A percentile compares a stretch with the other conserved stretches of the same genome.
Evolutionary conservation across 2,888 invertebrate genomes (phyloP).

Genomic region (Acrobasis repandana): DNA sequence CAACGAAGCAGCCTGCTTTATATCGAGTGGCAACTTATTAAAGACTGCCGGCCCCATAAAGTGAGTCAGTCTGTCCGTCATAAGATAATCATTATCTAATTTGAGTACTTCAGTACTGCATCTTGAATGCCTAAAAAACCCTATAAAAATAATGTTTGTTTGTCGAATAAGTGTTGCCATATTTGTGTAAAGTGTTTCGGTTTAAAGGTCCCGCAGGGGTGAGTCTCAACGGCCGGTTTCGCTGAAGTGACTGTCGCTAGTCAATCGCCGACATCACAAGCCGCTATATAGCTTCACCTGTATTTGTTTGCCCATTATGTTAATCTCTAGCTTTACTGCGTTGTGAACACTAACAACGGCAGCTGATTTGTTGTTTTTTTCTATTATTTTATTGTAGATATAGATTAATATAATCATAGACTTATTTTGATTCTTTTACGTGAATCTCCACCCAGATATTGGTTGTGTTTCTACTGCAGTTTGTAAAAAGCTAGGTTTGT

Average conservation of each 20-base stretch:
- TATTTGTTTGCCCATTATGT: constrained; percentile 28
- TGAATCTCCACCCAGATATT: constrained; percentile 24
- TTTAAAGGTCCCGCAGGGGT: constrained; percentile 48
- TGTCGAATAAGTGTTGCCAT: background rate
- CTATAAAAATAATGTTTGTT: too few species aligned
- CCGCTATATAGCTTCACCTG: constrained; percentile 33
- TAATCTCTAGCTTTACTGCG: constrained; percentile 21
- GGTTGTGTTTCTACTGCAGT: background rate
- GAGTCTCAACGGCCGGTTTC: constrained; percentile 63
- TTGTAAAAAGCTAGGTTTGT: constrained; percentile 2
- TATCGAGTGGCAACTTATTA: too few species aligned
- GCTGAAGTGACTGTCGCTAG: constrained; percentile 72
- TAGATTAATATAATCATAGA: constrained; percentile 55
- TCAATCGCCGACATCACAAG: constrained; percentile 77
- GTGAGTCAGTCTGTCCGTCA: too few species aligned
- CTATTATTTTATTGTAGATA: constrained; percentile 46
- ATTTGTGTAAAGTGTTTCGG: background rate
- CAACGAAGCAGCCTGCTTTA: too few species aligned
- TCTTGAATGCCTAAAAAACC: too few species aligned
- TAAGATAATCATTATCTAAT: too few species aligned
- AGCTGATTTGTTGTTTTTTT: constrained; percentile 56
- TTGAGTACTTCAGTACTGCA: too few species aligned
- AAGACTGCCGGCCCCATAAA: too few species aligned
- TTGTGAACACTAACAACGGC: constrained; percentile 52
- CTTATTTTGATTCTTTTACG: constrained; percentile 37